Percentiles rank a stretch among this genome's conserved stretches.
These are phyloP conservation scores for Coleophora deauratella DNA, from an alignment of 2,888 invertebrate genomes.

Conservation along the genomic window DNA sequence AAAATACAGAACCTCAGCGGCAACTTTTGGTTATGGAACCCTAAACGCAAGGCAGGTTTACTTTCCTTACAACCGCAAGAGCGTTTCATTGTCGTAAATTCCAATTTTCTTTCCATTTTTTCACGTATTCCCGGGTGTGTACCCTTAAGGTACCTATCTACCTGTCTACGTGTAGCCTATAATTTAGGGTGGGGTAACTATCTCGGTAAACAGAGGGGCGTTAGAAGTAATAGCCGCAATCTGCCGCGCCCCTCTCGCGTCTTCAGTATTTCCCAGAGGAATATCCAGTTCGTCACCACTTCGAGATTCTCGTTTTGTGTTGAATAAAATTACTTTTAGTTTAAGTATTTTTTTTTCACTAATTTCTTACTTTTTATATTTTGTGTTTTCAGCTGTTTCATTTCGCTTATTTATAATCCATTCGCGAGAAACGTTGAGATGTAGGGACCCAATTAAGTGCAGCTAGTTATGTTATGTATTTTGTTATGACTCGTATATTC, in stretches of 20 bases:
- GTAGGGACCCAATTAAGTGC: no score
- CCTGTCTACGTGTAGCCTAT: constrained; percentile 36
- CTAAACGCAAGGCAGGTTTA: not conserved
- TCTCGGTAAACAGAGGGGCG: constrained; percentile 59
- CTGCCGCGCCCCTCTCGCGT: constrained; percentile 40
- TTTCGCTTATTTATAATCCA: no score
- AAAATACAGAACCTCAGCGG: no score
- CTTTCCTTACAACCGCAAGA: constrained; percentile 5
- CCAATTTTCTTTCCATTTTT: constrained; percentile 46
- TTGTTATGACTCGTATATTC: no score
- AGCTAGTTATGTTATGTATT: no score
- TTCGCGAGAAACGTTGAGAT: no score
- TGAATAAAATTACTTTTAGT: no score
- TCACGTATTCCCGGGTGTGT: constrained; percentile 34
- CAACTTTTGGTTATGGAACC: no score
- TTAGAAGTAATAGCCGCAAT: constrained; percentile 65
- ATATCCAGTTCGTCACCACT: constrained; percentile 34
- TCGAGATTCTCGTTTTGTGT: constrained; percentile 15
- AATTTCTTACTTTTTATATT: no score
- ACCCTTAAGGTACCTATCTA: constrained; percentile 31
- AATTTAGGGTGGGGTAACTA: constrained; percentile 59
- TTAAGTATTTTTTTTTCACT: no score
- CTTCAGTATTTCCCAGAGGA: constrained; percentile 62
- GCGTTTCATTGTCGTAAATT: constrained; percentile 32
- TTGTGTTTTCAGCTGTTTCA: no score